phyloP scores from a whole-genome alignment of 2,888 invertebrate genomes.

The Stictocephala bisonia region DNA sequence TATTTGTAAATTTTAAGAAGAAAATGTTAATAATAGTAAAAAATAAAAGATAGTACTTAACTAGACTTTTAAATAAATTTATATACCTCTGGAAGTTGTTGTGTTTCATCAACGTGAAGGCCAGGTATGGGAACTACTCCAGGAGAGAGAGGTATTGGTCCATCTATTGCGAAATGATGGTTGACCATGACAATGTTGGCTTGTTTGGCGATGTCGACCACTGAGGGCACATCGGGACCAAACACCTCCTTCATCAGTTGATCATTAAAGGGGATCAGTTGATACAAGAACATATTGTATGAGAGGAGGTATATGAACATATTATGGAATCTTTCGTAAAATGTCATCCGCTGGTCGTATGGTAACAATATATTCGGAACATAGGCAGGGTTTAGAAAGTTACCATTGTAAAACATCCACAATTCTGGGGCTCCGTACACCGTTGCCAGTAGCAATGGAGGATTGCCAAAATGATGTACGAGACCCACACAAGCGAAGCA shows the following conservation, averaged over 20 bases:
- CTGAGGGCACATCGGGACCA: not conserved
- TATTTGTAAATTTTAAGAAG: too few relatives aligned
- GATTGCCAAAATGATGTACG: slow-evolving; percentile 15
- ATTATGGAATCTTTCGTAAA: slow-evolving; percentile 3
- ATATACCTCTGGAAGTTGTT: slow-evolving; percentile 11
- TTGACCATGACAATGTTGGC: slow-evolving; percentile 15
- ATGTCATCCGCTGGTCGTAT: slow-evolving; percentile 9
- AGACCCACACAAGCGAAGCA: not conserved
- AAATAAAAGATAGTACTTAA: too few relatives aligned
- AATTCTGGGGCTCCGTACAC: slow-evolving; percentile 4
- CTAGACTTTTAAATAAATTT: too few relatives aligned
- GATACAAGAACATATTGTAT: not conserved
- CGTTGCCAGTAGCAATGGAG: slow-evolving; percentile 15
- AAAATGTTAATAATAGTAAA: too few relatives aligned
- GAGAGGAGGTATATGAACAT: not conserved
- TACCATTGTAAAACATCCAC: slow-evolving; percentile 9
- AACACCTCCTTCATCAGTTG: not conserved
- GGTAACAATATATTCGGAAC: slow-evolving; percentile 9
- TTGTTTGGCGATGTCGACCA: not conserved
- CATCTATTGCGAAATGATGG: slow-evolving; percentile 10
- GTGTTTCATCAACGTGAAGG: slow-evolving; percentile 5
- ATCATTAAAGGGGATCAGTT: not conserved
- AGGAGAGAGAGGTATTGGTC: not conserved
- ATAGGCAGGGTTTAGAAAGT: slow-evolving; percentile 24
- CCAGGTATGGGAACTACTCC: slow-evolving; percentile 9